phyloP scores from a whole-genome alignment of 2,113 vertebrate genomes.

The Trichechus manatus region DNA sequence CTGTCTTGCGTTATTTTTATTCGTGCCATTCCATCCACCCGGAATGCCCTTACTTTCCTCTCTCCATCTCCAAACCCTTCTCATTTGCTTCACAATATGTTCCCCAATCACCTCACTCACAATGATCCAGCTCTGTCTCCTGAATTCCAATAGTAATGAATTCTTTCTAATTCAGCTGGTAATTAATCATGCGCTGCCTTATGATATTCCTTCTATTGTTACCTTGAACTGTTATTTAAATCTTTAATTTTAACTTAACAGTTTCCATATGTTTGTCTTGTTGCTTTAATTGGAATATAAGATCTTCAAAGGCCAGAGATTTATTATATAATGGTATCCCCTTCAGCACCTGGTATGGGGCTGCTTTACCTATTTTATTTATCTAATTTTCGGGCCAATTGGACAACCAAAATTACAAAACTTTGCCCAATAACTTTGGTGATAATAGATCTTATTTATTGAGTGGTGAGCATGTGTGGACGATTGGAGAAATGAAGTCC shows the following conservation, averaged over 20 bases:
- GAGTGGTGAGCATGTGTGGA: not conserved
- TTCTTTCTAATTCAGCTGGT: slow-evolving; percentile 48
- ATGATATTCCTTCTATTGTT: slow-evolving; percentile 66
- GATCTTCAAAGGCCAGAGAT: slow-evolving; percentile 65
- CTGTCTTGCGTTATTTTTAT: slow-evolving; percentile 77
- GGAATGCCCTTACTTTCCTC: slow-evolving; percentile 57
- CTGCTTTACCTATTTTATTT: not conserved
- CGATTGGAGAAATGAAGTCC: not conserved
- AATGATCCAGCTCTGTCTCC: not conserved
- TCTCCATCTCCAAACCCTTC: slow-evolving; percentile 54
- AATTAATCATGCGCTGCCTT: slow-evolving; percentile 56
- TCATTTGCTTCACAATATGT: slow-evolving; percentile 70
- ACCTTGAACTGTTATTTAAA: slow-evolving; percentile 68
- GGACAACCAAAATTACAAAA: not conserved
- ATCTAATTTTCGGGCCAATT: not conserved
- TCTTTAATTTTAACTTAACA: slow-evolving; percentile 72
- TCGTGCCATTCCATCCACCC: slow-evolving; percentile 68
- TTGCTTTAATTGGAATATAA: slow-evolving; percentile 64
- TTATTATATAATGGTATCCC: not conserved
- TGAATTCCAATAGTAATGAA: slow-evolving; percentile 58
- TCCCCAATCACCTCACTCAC: slow-evolving; percentile 51
- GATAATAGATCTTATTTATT: not conserved
- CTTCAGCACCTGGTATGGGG: not conserved
- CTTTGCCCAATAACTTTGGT: not conserved
- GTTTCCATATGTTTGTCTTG: slow-evolving; percentile 73